Base-by-base conservation (phyloP, 2,113 vertebrate species). In the Seriola aureovittata region DNA sequence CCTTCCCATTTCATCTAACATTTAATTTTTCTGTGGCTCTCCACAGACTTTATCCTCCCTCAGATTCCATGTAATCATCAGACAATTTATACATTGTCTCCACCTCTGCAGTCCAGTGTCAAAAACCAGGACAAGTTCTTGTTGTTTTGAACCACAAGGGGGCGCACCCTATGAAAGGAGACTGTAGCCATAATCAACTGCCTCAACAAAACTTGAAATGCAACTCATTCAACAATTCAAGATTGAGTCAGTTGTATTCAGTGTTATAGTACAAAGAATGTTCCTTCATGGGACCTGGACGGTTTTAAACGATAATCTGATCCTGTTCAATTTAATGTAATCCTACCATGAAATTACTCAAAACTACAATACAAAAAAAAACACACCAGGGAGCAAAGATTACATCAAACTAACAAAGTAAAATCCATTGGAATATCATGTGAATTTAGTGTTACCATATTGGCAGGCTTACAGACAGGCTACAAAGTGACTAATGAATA, bases 141-240 rank as follows among this genome's bases (percentile, higher is more conserved):
- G 17, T 1, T 19, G 32, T 42, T 62, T 60, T 25, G 6, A 52
- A 71, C 76, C 90, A 71, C 82, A 73, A 59, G 88, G 60, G 85
- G 88, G 85, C 78, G 57, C 36, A 25, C 7, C 12, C n/a, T 3
- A 2, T 29, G 64, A 34, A 7, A 14, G 6, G 52, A 34, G 4
- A 44, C 48, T n/a, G 29, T 52, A 29, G 48, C 14, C 19, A 13
- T 4, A 11, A 59, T 54, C 13, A 70, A 29, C 54, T 29, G 14
- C 40, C 40, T 50, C 55, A 60, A 63, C 8, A 59, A 46, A 75
- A 75, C 16, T 50, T 16, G 19, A 57, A 82, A 23, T 42, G 32
- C 55, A 40, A 10, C 50, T 70, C 50, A 40, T 34, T 23, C 40
- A 63, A 3, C n/a, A 25, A 23, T 23, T 32, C 19, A 4, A 62